phyloP scores from a whole-genome alignment of 1,140 invertebrate species.

The Anagrus nilaparvatae region DNA sequence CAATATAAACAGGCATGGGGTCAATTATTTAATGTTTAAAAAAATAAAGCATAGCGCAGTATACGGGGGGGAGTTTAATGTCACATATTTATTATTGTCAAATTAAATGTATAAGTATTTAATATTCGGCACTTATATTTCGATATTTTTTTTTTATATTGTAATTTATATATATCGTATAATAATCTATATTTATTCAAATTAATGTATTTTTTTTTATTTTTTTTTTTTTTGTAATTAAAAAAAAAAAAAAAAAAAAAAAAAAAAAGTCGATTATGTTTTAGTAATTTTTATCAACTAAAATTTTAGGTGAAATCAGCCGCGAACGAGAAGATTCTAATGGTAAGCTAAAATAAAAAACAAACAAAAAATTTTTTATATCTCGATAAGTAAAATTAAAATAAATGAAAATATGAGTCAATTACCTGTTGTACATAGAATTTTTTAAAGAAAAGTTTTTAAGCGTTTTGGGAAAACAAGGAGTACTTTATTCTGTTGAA shows the following conservation, averaged over 20 bases:
- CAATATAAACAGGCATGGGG: constrained; percentile 39
- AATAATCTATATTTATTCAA: too few relatives aligned
- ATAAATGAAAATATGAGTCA: background rate
- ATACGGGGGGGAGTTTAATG: constrained; percentile 22
- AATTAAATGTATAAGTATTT: background rate
- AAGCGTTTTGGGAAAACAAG: too few relatives aligned
- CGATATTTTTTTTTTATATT: too few relatives aligned
- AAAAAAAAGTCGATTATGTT: constrained; percentile 11
- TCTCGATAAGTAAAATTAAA: constrained; percentile 1
- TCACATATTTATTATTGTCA: constrained; percentile 1
- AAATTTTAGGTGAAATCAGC: constrained; percentile 49
- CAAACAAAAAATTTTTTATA: constrained; percentile 10
- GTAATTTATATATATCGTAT: too few relatives aligned
- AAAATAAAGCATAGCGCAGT: constrained; percentile 30
- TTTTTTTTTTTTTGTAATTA: background rate
- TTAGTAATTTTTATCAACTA: constrained; percentile 26
- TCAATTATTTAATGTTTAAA: too few relatives aligned
- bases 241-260: background rate
- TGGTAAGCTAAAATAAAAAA: constrained; percentile 40
- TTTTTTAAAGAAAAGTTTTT: background rate
- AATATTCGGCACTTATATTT: background rate
- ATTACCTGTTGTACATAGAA: background rate
- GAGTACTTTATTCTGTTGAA: too few relatives aligned
- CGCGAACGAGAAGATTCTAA: constrained; percentile 47
- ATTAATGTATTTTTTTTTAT: constrained; percentile 5